A percentile compares a stretch with the other conserved stretches of the same genome.
phyloP scores from a whole-genome alignment of 2,113 vertebrate species.

The Misgurnus mizolepis region DNA sequence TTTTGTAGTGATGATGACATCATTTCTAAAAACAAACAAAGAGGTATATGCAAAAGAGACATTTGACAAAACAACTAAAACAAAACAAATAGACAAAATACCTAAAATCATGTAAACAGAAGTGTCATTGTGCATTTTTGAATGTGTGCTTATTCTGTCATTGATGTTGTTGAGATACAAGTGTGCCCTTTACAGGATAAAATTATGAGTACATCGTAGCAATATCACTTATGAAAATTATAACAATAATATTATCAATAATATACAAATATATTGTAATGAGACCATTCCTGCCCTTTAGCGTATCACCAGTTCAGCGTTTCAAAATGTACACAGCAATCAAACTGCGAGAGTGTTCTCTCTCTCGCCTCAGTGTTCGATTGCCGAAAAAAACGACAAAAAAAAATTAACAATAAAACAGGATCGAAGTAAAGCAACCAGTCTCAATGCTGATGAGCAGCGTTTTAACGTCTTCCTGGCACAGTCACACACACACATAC shows the following conservation, averaged over 20 bases:
- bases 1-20: slow-evolving; percentile 47
- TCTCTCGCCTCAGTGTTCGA: slow-evolving; percentile 20
- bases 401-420: slow-evolving; percentile 17
- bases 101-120: slow-evolving; percentile 75
- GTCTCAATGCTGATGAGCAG: slow-evolving; percentile 47
- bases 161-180: slow-evolving; percentile 70
- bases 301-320: slow-evolving; percentile 64
- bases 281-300: slow-evolving; percentile 65
- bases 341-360: slow-evolving; percentile 47
- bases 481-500: slow-evolving; percentile 43
- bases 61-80: slow-evolving; percentile 56
- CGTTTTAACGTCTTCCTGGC: slow-evolving; percentile 36
- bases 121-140: slow-evolving; percentile 74
- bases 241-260: slow-evolving; percentile 68
- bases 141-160: slow-evolving; percentile 75
- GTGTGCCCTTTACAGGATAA: slow-evolving; percentile 76
- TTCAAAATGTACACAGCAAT: slow-evolving; percentile 62
- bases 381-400: slow-evolving; percentile 3
- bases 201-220: slow-evolving; percentile 69
- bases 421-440: slow-evolving; percentile 39
- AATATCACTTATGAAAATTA: slow-evolving; percentile 72
- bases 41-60: slow-evolving; percentile 61
- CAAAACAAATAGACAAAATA: slow-evolving; percentile 62
- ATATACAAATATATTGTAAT: slow-evolving; percentile 69
- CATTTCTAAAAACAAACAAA: slow-evolving; percentile 49